These are phyloP conservation scores for Canis aureus DNA, from an alignment of 2,113 vertebrate species.

Conservation along the genomic window DNA sequence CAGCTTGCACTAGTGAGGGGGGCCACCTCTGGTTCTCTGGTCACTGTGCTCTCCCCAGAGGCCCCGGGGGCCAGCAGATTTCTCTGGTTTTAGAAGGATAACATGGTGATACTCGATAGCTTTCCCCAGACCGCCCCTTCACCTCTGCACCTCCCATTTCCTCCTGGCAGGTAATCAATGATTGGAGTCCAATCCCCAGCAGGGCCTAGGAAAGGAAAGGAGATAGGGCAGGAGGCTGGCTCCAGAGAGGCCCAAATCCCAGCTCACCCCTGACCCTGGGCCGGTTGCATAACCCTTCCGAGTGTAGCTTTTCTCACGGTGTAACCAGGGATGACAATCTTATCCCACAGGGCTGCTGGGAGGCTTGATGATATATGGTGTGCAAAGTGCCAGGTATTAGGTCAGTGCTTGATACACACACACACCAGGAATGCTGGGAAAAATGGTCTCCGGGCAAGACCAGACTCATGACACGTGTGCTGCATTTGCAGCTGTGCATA, in stretches of 20 bases:
- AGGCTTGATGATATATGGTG: background rate
- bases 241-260: background rate
- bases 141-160: background rate
- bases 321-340: background rate
- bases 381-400: background rate
- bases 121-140: background rate
- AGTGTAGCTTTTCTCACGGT: conserved; percentile 19
- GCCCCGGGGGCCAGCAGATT: background rate
- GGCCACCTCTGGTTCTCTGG: background rate
- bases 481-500: background rate
- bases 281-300: background rate
- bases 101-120: background rate
- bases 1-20: background rate
- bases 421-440: background rate
- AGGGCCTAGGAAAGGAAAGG: background rate
- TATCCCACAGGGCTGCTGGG: background rate
- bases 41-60: background rate
- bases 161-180: background rate
- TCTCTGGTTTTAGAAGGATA: background rate
- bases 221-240: background rate
- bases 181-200: background rate
- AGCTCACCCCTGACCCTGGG: background rate
- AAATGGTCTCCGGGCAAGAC: background rate
- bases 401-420: background rate
- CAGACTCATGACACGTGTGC: rapidly evolving